Evolutionary conservation across 2,797 vertebrate genomes (phyloP).

Genomic region (Pitangus sulphuratus): DNA sequence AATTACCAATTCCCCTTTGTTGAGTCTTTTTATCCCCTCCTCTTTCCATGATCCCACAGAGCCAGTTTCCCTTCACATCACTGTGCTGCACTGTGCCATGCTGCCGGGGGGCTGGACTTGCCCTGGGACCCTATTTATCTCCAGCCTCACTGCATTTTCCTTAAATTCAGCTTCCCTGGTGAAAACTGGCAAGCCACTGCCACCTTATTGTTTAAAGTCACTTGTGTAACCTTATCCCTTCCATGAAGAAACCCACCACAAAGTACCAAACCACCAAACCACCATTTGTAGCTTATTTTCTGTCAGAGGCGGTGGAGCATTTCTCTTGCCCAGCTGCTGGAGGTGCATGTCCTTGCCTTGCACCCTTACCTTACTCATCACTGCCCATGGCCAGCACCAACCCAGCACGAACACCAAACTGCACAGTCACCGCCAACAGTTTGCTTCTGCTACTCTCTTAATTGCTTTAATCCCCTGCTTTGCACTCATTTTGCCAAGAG

Average conservation of each 20-base stretch:
- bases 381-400: accelerated
- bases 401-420: background rate
- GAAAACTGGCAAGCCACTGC: background rate
- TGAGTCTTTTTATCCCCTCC: background rate
- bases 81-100: background rate
- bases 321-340: background rate
- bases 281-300: background rate
- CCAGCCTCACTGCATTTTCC: background rate
- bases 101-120: accelerated
- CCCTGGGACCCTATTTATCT: background rate
- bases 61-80: background rate
- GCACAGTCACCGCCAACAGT: background rate
- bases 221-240: background rate
- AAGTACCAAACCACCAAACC: background rate
- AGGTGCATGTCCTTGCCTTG: background rate
- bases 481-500: background rate
- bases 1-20: background rate
- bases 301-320: background rate
- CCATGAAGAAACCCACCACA: background rate
- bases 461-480: conserved; percentile 12
- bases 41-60: background rate
- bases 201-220: background rate
- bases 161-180: background rate
- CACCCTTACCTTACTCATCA: background rate
- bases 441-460: background rate